Conservation (phyloP, 2,113 vertebrate genomes). For the Ophiodon elongatus region DNA sequence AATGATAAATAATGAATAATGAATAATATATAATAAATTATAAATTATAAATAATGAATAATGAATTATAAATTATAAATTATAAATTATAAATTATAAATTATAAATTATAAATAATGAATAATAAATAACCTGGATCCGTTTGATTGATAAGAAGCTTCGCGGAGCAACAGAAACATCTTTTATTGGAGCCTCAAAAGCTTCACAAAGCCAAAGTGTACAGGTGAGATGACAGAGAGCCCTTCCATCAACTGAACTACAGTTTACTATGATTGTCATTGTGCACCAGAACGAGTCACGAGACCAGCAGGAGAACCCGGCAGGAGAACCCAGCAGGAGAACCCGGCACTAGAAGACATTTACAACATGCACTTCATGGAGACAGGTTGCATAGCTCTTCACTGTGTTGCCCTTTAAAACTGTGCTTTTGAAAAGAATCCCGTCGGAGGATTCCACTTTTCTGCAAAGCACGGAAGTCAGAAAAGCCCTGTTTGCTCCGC, state of each 20-base stretch:
- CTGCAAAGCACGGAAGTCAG: conserved; percentile 59
- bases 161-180: not conserved
- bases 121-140: too few relatives aligned
- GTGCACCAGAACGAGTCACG: conserved; percentile 81
- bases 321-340: too few relatives aligned
- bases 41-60: too few relatives aligned
- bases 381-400: conserved; percentile 89
- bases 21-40: too few relatives aligned
- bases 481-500: conserved; percentile 43
- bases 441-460: conserved; percentile 39
- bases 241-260: conserved; percentile 87
- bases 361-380: conserved; percentile 81
- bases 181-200: not conserved
- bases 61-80: too few relatives aligned
- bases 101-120: too few relatives aligned
- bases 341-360: conserved; percentile 66
- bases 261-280: conserved; percentile 90
- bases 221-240: conserved; percentile 83
- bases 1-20: too few relatives aligned
- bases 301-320: conserved; percentile 63
- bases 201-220: conserved; percentile 67
- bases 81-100: too few relatives aligned
- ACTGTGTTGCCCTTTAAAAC: conserved; percentile 78
- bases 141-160: not conserved
- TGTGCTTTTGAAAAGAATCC: conserved; percentile 71